Base-by-base conservation (phyloP, 23 tunicate genomes). In the Styela plicata region DNA sequence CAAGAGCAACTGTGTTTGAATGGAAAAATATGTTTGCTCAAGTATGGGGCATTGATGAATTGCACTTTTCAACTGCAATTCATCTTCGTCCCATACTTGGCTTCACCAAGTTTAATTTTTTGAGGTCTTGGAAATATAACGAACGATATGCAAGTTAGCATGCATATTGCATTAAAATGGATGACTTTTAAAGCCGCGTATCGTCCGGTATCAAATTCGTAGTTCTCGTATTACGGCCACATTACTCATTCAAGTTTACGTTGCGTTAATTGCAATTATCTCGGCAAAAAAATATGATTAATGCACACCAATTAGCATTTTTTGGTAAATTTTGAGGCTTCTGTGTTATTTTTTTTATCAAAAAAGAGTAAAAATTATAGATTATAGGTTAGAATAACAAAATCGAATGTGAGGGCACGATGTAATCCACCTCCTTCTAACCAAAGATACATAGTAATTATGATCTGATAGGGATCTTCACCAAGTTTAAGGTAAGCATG, bases 121-220 rank as follows among this genome's bases (percentile, higher is more conserved):
- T n/a, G n/a, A n/a, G n/a, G n/a, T n/a, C n/a, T n/a, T n/a, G n/a
- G n/a, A n/a, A n/a, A n/a, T n/a, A n/a, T n/a, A n/a, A n/a, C n/a
- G n/a, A n/a, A n/a, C n/a, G n/a, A n/a, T 44, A 44, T 44, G 57
- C 57, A 5, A 5, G 13, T 44, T 44, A 44, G 57, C 57, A 44
- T 44, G 57, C 57, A 44, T 44, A 44, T 13, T 44, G 57, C 57
- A 44, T 44, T 44, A 44, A 30, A 30, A 71, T 71, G 34, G 29
- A 71, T 30, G 37, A 3, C 13, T 21, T 30, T 71, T 71, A 18
- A 71, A 71, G 77, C 35, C 77, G 23, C 35, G 17, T 32, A 34
- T 71, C 77, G 35, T 16, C 26, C 20, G 77, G 77, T 71, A 71
- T 71, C 77, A 32, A 33, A 71, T 71, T 33, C 17, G 34, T 22